Base-by-base conservation (phyloP, 2,797 vertebrate species). In the Hyperoplus immaculatus region DNA sequence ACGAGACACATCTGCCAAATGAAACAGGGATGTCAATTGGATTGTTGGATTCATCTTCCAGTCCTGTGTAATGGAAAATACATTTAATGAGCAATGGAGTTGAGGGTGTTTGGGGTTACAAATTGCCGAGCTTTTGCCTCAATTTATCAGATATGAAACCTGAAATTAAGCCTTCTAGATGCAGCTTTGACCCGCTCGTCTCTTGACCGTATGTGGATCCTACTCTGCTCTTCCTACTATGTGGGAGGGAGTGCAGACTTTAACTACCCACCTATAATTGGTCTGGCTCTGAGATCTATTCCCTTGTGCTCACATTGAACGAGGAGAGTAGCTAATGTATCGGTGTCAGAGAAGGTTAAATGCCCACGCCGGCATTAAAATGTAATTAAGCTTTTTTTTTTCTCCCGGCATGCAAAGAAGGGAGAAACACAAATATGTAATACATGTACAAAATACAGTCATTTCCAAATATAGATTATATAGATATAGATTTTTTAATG, bases 331-430 rank as follows among this genome's bases (percentile, higher is more conserved):
- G 80, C 75, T 91, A 87, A 92, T 91, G 85, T 73, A 88, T 84
- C 78, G 83, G 80, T 91, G 89, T 93, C 87, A 86, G 50, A 67
- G 78, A 85, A 92, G 87, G 87, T 93, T 84, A 89, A 92, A 91
- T 71, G 63, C 76, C 82, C 81, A 76, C 50, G 38, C 74, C 1
- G 47, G 67, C 70, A 82, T 86, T 91, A 79, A 91, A 86, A 85
- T 88, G 69, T 81, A 88, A 93, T 90, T 84, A 86, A 89, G 63
- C 56, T 80, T 74, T 72, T 73, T 58, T 51, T 80, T 74, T 72
- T 75, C 60, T 51, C 1, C 38, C 43, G 41, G 38, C 66, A 56
- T 61, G 57, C 58, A 73, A 66, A 78, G 46, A 58, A 78, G 62
- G 53, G n/a, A 56, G 21, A 47, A 66, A 57, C 39, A 36, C 42